Percentiles rank a stretch among this genome's conserved stretches.
Conservation (phyloP, 2,888 invertebrate genomes). For the Chrysina gloriosa region DNA sequence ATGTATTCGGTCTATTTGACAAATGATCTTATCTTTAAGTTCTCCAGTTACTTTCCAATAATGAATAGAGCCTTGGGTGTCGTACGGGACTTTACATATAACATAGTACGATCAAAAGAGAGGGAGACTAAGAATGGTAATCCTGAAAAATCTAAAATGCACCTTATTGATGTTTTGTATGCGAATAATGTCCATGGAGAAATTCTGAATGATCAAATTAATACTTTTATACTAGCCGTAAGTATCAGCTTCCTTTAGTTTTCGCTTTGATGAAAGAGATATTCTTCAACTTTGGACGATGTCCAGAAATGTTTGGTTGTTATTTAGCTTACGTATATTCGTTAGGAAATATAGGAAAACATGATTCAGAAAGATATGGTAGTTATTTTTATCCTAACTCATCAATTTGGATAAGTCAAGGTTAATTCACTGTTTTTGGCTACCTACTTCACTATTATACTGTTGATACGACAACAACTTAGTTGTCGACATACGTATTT, state of each 20-base stretch:
- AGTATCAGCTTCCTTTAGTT: slow-evolving; percentile 17
- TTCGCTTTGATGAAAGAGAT: not conserved
- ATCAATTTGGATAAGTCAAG: no score
- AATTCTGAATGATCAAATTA: slow-evolving; percentile 46
- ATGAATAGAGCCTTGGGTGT: slow-evolving; percentile 40
- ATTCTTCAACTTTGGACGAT: no score
- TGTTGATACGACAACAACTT: no score
- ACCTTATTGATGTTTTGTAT: slow-evolving; percentile 42
- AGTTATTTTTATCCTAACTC: no score
- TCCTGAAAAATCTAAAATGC: slow-evolving; percentile 1
- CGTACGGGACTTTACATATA: slow-evolving; percentile 40
- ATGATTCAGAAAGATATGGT: no score
- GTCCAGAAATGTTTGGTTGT: no score
- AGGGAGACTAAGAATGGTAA: slow-evolving; percentile 17
- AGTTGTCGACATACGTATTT: no score
- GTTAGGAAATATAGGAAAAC: no score
- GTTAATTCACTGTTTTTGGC: no score
- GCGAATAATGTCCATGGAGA: slow-evolving; percentile 35
- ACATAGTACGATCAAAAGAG: slow-evolving; percentile 38
- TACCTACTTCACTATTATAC: no score
- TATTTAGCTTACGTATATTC: no score
- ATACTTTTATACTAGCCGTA: slow-evolving; percentile 49
- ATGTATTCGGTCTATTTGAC: slow-evolving; percentile 45
- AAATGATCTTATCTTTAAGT: slow-evolving; percentile 42
- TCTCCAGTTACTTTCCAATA: slow-evolving; percentile 41